These are phyloP conservation scores for Camponotus vicinus DNA, from an alignment of 1,140 invertebrate species.

Conservation along the genomic window DNA sequence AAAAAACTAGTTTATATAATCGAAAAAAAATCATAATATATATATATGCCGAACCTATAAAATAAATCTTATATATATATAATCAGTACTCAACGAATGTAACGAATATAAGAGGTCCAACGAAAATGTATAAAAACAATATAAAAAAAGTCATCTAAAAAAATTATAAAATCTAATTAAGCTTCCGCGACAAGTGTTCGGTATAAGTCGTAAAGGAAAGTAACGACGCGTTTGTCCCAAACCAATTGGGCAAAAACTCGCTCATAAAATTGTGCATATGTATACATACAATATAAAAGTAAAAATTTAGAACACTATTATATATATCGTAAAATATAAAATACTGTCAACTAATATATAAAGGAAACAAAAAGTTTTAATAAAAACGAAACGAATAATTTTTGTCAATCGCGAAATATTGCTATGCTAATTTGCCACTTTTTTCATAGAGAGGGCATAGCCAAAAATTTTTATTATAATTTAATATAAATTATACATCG, in stretches of 20 bases:
- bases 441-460: constrained; percentile 3
- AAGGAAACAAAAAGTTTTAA: constrained; percentile 60
- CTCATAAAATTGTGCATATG: constrained; percentile 50
- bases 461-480: constrained; percentile 12
- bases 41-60: constrained; percentile 21
- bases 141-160: constrained; percentile 72
- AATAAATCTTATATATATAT: constrained; percentile 72
- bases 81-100: constrained; percentile 81
- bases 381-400: constrained; percentile 64
- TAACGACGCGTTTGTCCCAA: constrained; percentile 10
- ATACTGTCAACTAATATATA: constrained; percentile 78
- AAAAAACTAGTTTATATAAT: constrained; percentile 50
- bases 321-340: constrained; percentile 77
- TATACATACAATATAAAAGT: constrained; percentile 48
- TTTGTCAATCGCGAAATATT: constrained; percentile 74
- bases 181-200: constrained; percentile 53
- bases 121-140: constrained; percentile 78
- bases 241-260: background rate
- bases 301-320: constrained; percentile 69
- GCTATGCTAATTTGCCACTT: constrained; percentile 67
- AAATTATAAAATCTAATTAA: constrained; percentile 68
- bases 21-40: constrained; percentile 1
- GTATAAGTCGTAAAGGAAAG: constrained; percentile 40
- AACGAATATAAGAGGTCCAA: constrained; percentile 75
- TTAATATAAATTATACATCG: constrained; percentile 36